Base-by-base conservation (phyloP, 2,797 vertebrate species). In the Hybognathus amarus region DNA sequence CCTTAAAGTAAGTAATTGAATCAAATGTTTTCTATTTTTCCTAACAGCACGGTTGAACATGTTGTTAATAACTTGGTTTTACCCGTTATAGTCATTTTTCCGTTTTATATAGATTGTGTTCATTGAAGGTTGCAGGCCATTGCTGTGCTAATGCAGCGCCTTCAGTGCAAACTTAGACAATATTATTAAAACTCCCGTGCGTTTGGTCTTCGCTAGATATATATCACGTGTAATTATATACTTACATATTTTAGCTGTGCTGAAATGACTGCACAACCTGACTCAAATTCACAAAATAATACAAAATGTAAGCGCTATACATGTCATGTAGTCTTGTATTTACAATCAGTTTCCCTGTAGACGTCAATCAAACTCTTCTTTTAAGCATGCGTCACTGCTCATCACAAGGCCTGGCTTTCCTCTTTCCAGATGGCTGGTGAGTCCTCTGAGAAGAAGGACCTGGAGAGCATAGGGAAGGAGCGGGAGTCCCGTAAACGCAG, bases 341-440 rank as follows among this genome's bases (percentile, higher is more conserved):
- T 15, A 18, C 5, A 2, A 4, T 2, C 11, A 17, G 56, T n/a
- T 40, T 27, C 6, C 0, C 15, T 18, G n/a, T 45, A 30, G 17
- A 42, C 38, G 3, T 47, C 42, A 6, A 5, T 24, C 45, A 27
- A 47, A 4, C 6, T 6, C 4, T 17, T 50, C 52, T 22, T 11
- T 45, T 10, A 61, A 61, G 6, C 30, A 10, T 33, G 15, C 63
- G 33, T 66, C 27, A 33, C 66, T 38, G 17, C 17, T 38, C 2
- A 18, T 12, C 11, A 6, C 13, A 6, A 40, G 59, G 59, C 59
- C 24, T 42, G 0, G 6, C 24, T n/a, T 18, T 61, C 40, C 17
- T 38, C 11, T 67, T 1, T 2, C 7, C 87, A 98, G 97, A 99
- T 99, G 97, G 97, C 96, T 52, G 97, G 97, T 18, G 97, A 98